Evolutionary conservation across 1,140 invertebrate species (phyloP), one percentile per base, ranked within the genome.

Genomic region (Bursaphelenchus mucronatus): DNA sequence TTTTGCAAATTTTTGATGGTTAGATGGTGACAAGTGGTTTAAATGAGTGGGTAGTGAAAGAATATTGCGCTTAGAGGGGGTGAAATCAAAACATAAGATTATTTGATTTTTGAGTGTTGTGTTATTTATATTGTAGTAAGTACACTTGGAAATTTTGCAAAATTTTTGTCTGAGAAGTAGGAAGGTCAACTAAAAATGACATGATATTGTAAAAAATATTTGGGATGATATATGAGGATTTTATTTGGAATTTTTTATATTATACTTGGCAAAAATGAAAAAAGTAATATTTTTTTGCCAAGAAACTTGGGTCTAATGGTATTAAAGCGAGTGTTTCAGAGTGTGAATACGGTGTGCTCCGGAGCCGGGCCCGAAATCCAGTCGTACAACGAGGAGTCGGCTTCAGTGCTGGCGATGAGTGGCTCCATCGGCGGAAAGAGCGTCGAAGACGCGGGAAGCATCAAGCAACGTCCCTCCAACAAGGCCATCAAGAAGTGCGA

Each of bases 291-390:
- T n/a, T 19, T 11, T 15, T 49, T 15, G n/a, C n/a, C 17, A 1
- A 49, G 6, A 15, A 49, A 15, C 1, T 4, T 15, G n/a, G 47
- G 1, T 49, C 17, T 49, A 15, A 15, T 49, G 17, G 17, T 3
- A 15, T 1, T 15, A 17, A 3, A 17, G n/a, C 4, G n/a, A 58
- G n/a, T 3, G 6, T 66, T 75, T 51, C 52, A 76, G 76, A 79
- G 74, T 17, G 76, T 77, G 8, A 71, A 78, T 39, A 78, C 76
- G 13, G 54, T 78, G 11, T 74, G 68, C 51, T 78, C 76, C 9
- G 68, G 56, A 11, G 71, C 68, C 61, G 61, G 64, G 30, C 57
- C 50, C 19, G 72, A 71, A 51, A 64, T 53, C 0, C 56, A 53
- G 3, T 66, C 67, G 8, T 74, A 67, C 19, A 49, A 49, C 46